Evolutionary conservation across 1,140 invertebrate genomes (phyloP).

Genomic region (Carcinoscorpius rotundicauda): DNA sequence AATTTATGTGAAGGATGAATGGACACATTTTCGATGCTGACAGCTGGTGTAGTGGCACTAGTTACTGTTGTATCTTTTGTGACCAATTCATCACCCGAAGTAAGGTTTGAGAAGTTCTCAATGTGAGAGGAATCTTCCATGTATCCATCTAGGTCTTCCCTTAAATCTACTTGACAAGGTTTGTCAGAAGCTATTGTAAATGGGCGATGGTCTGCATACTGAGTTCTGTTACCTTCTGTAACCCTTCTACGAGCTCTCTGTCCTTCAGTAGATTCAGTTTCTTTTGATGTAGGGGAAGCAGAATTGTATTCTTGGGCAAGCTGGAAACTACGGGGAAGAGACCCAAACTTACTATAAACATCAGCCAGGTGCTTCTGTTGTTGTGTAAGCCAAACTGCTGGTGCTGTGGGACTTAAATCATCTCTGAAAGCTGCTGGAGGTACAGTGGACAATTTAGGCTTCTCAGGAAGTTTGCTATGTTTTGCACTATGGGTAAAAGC

Average conservation of each 20-base stretch:
- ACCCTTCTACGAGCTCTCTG: constrained; percentile 3
- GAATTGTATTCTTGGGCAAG: constrained; percentile 33
- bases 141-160: constrained; percentile 29
- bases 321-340: constrained; percentile 61
- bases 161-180: constrained; percentile 29
- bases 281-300: background rate
- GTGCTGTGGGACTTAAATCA: constrained; percentile 38
- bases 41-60: constrained; percentile 32
- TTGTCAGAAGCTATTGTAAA: constrained; percentile 59
- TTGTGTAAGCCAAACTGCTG: constrained; percentile 47
- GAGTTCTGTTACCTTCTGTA: constrained; percentile 1
- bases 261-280: too few relatives aligned
- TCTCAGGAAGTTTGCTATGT: too few relatives aligned
- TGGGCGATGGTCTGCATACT: constrained; percentile 37
- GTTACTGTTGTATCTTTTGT: constrained; percentile 41
- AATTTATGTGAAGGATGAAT: constrained; percentile 65
- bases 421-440: constrained; percentile 18
- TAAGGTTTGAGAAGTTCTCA: background rate
- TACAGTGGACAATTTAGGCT: too few relatives aligned
- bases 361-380: constrained; percentile 40
- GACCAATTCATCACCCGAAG: constrained; percentile 28
- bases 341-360: constrained; percentile 49
- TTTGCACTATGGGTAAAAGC: too few relatives aligned
- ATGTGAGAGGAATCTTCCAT: constrained; percentile 37
- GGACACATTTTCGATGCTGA: constrained; percentile 36